These are phyloP conservation scores for Andrena cerasifolii DNA, from an alignment of 1,140 invertebrate genomes.

Conservation along the genomic window DNA sequence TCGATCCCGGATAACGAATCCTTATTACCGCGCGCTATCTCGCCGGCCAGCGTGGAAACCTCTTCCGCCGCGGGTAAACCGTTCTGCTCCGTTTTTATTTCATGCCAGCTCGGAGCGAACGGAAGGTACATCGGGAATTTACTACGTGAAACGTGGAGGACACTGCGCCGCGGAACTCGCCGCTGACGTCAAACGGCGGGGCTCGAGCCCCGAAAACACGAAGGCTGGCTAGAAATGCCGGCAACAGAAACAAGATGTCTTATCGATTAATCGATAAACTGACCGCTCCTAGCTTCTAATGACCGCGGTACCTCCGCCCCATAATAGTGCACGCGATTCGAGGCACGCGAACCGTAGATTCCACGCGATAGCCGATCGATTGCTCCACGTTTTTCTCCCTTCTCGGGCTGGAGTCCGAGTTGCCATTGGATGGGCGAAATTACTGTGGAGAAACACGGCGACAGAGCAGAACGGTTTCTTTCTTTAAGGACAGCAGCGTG, in stretches of 20 bases:
- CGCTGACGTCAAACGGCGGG: constrained; percentile 9
- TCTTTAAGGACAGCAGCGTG: not conserved
- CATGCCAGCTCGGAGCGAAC: not conserved
- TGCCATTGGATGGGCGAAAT: not conserved
- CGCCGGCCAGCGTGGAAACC: not conserved
- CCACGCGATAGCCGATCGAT: constrained; percentile 30
- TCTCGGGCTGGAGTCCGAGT: not conserved
- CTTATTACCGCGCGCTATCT: not conserved
- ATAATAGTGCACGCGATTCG: constrained; percentile 49
- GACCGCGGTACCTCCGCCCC: constrained; percentile 29
- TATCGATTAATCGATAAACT: constrained; percentile 62
- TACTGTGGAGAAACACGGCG: not conserved
- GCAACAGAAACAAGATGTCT: not conserved
- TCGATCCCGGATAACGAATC: constrained; percentile 4
- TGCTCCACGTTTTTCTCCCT: not conserved
- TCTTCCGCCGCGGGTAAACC: not conserved
- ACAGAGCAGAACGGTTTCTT: no score
- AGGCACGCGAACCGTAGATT: constrained; percentile 52
- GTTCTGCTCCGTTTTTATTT: not conserved
- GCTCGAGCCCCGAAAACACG: not conserved
- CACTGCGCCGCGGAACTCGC: not conserved
- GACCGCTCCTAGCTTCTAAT: constrained; percentile 47
- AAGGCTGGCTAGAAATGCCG: not conserved
- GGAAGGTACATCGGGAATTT: not conserved
- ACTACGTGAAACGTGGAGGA: no score